These are phyloP conservation scores for Autographa gamma DNA, from an alignment of 2,888 invertebrate species.

Conservation along the genomic window DNA sequence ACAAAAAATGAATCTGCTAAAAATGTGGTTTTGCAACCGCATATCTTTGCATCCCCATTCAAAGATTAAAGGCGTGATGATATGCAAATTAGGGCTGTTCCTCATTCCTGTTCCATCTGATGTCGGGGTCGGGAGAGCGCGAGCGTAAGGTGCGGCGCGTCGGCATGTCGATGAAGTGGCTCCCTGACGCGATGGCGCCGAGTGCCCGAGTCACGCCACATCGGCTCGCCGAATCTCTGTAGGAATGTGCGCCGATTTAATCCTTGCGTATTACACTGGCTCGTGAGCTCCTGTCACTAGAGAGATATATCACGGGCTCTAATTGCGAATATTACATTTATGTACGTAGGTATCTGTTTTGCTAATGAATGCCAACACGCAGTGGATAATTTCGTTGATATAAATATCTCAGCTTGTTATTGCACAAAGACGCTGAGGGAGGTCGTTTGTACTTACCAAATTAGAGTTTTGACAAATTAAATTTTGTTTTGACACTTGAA, in stretches of 20 bases:
- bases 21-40: not conserved
- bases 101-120: conserved; percentile 62
- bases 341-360: conserved; percentile 47
- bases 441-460: conserved; percentile 34
- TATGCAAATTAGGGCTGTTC: conserved; percentile 50
- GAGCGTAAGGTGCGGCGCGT: conserved; percentile 57
- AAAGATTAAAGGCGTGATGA: conserved; percentile 1
- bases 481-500: conserved; percentile 47
- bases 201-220: conserved; percentile 39
- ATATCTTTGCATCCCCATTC: conserved; percentile 13
- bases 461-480: conserved; percentile 44
- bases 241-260: conserved; percentile 75
- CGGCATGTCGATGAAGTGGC: conserved; percentile 59
- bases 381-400: conserved; percentile 43
- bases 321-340: conserved; percentile 73
- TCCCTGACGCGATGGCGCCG: conserved; percentile 8
- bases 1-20: not conserved
- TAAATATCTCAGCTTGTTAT: conserved; percentile 37
- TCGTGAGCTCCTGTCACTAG: conserved; percentile 67
- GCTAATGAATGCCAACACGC: conserved; percentile 55
- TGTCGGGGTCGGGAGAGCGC: conserved; percentile 71
- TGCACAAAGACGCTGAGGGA: conserved; percentile 23
- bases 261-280: conserved; percentile 66
- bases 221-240: conserved; percentile 65
- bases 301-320: conserved; percentile 71